Base-by-base conservation (phyloP, 2,888 invertebrate genomes). In the Torymus tubicola region DNA sequence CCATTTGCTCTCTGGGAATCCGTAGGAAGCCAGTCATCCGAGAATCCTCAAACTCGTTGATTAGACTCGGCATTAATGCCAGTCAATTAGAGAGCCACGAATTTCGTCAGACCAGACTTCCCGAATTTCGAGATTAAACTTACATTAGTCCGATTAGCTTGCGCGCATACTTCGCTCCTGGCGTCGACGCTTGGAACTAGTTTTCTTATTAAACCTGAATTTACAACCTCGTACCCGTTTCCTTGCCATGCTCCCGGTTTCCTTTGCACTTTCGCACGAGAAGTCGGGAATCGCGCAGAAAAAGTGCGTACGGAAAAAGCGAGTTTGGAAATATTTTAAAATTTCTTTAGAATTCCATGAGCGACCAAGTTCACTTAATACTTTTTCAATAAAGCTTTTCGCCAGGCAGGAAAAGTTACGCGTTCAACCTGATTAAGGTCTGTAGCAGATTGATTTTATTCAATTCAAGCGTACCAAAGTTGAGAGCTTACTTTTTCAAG, bases 71-170 rank as follows among this genome's bases (percentile, higher is more conserved):
- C 67, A 24, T 80, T 80, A 80, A 75, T 74, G 76, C 18, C 61
- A 80, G 80, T 76, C 75, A 76, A 80, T 80, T 71, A 80, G 64
- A 75, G 57, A 50, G 60, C 67, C 55, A 61, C 65, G 68, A 71
- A 71, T 70, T 75, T 60, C 60, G 65, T 64, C 53, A 50, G 65
- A 70, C 24, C 69, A 24, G 16, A 55, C 42, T 50, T 31, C 8
- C 18, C 42, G 18, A 75, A 76, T 76, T 75, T 69, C 60, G 21
- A n/a, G 67, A 80, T 80, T 76, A 75, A 76, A 75, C 52, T 69
- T 71, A 65, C 80, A 79, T 79, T 79, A 79, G 73, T 74, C 57
- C 24, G 69, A 64, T 79, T 79, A 79, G 69, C 68, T 60, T 10
- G 52, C 52, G n/a, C 60, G 14, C 50, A 2, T 13, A 2, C 18